These are phyloP conservation scores for Yoshiicerus persimilis DNA, from an alignment of 1,140 invertebrate genomes.

Conservation along the genomic window DNA sequence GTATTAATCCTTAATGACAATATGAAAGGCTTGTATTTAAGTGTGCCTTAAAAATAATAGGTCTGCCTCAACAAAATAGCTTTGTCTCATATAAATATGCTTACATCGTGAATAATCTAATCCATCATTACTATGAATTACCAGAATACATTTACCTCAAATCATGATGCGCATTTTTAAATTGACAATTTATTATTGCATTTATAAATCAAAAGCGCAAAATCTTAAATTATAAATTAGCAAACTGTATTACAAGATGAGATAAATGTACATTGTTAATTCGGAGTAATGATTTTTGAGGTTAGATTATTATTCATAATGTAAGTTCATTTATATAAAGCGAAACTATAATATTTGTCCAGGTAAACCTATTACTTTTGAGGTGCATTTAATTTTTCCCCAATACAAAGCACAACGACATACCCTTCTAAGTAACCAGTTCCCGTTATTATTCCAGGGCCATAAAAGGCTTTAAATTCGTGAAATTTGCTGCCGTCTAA, in stretches of 20 bases:
- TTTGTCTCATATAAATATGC: background rate
- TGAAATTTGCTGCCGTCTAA: conserved; percentile 69
- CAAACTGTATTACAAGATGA: too few species aligned
- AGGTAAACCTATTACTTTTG: too few species aligned
- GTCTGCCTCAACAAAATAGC: background rate
- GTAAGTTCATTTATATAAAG: too few species aligned
- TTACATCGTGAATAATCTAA: background rate
- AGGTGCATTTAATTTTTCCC: too few species aligned
- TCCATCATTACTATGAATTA: background rate
- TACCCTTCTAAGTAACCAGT: conserved; percentile 66
- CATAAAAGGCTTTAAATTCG: conserved; percentile 68
- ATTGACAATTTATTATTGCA: background rate
- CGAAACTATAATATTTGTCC: too few species aligned
- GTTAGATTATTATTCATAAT: background rate
- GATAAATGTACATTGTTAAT: too few species aligned
- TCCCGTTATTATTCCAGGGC: conserved; percentile 67
- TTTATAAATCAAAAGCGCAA: background rate
- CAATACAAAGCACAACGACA: conserved; percentile 52
- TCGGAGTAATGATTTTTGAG: too few species aligned
- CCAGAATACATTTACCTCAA: too few species aligned
- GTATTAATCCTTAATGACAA: too few species aligned
- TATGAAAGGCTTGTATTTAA: too few species aligned
- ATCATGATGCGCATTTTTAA: background rate
- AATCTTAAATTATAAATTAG: too few species aligned
- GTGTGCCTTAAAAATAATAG: too few species aligned